Base-by-base conservation (phyloP, 2,797 vertebrate species). In the Distichodus sexfasciatus region DNA sequence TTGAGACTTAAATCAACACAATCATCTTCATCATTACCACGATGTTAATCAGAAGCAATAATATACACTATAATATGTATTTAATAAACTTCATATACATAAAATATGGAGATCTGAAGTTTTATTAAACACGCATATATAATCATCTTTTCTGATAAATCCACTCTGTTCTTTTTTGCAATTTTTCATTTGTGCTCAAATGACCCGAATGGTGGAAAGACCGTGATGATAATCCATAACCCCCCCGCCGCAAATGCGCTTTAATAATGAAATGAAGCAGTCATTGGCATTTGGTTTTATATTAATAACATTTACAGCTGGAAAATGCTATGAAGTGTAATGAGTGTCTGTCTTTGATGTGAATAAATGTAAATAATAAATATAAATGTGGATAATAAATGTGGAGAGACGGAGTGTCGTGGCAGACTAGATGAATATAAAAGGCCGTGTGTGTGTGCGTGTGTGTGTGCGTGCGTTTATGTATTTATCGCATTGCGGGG, bases 141-240 rank as follows among this genome's bases (percentile, higher is more conserved):
- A n/a, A n/a, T n/a, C n/a, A n/a, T n/a, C n/a, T n/a, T n/a, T n/a
- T n/a, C n/a, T n/a, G n/a, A n/a, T n/a, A n/a, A n/a, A n/a, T n/a
- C n/a, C n/a, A n/a, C n/a, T n/a, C n/a, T n/a, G n/a, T n/a, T n/a
- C n/a, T n/a, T 77, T 69, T 71, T 51, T 50, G 55, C 38, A 53
- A n/a, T n/a, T n/a, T n/a, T n/a, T n/a, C n/a, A n/a, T 21, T 41
- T 54, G 47, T 23, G 40, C 67, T 54, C 53, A 57, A 77, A 71
- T 62, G 66, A 71, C 66, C 66, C 65, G 54, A 71, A 76, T 71
- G 81, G 73, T 74, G 54, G 72, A 76, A 68, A 57, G 17, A 69
- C n/a, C n/a, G n/a, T n/a, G 54, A 64, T 62, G 53, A 69, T 51
- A 58, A 68, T 50, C 55, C 35, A 36, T 24, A 69, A 48, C 4